Percentiles rank a stretch among this genome's conserved stretches.
These are phyloP conservation scores for Drosophila picticornis DNA, from an alignment of 2,888 invertebrate genomes.

Conservation along the genomic window DNA sequence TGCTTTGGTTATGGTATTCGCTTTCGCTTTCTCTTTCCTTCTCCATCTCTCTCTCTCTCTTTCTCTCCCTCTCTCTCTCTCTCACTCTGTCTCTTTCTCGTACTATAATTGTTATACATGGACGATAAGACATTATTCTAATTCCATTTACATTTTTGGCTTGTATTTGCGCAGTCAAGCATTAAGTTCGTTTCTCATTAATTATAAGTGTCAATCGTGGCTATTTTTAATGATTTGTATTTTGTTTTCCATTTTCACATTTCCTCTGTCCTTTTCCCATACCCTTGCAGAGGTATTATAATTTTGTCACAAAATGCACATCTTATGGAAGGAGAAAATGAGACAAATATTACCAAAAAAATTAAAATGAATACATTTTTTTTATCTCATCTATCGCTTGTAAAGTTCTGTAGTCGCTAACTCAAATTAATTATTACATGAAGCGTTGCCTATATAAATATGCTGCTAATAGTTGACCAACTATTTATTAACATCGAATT, in stretches of 20 bases:
- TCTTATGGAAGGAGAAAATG: neutral
- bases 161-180: constrained; percentile 61
- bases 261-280: constrained; percentile 29
- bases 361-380: neutral
- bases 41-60: neutral
- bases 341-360: neutral
- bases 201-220: constrained; percentile 79
- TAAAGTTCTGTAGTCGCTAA: neutral
- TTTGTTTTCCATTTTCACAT: constrained; percentile 51
- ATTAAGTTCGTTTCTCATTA: constrained; percentile 71
- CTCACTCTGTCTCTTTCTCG: neutral
- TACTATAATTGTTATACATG: constrained; percentile 1
- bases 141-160: constrained; percentile 39
- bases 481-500: neutral
- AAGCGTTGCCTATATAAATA: neutral
- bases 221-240: constrained; percentile 79
- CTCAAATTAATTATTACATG: neutral
- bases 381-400: neutral
- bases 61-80: neutral
- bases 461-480: neutral
- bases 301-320: neutral
- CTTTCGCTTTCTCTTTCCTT: neutral
- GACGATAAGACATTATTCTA: constrained; percentile 24
- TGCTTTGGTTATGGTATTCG: constrained; percentile 40
- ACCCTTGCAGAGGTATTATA: constrained; percentile 3